Evolutionary conservation across 1,140 invertebrate species (phyloP).

Genomic region (Prorops nasuta): DNA sequence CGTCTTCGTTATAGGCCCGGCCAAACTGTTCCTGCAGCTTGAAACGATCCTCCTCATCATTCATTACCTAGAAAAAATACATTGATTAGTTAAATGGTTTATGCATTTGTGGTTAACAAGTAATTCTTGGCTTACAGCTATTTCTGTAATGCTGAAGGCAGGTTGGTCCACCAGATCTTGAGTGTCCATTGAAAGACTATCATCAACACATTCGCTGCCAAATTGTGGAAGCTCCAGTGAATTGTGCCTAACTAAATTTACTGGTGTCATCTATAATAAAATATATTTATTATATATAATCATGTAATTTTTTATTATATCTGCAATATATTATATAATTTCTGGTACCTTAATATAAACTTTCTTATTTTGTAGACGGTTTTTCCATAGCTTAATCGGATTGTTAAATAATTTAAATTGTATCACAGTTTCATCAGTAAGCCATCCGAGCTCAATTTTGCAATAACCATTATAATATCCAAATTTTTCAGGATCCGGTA

Average conservation of each 20-base stretch:
- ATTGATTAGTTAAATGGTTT: not conserved
- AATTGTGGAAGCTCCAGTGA: slow-evolving; percentile 51
- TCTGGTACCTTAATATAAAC: slow-evolving; percentile 69
- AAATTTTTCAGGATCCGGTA: slow-evolving; percentile 60
- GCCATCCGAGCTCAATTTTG: slow-evolving; percentile 79
- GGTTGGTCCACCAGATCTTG: slow-evolving; percentile 57
- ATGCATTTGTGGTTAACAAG: not conserved
- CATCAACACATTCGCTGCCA: slow-evolving; percentile 51
- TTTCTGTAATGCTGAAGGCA: slow-evolving; percentile 58
- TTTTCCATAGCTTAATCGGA: slow-evolving; percentile 80
- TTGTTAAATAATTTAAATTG: slow-evolving; percentile 85
- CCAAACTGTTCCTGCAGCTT: slow-evolving; percentile 82
- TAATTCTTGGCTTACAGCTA: slow-evolving; percentile 50
- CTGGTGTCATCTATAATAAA: slow-evolving; percentile 68
- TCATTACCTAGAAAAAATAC: slow-evolving; percentile 57
- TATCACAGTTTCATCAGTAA: slow-evolving; percentile 80
- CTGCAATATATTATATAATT: too few relatives aligned
- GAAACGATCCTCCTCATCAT: slow-evolving; percentile 65
- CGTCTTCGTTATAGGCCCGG: slow-evolving; percentile 67
- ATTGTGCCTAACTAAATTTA: slow-evolving; percentile 66
- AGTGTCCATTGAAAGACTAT: slow-evolving; percentile 61
- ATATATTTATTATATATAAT: slow-evolving; percentile 28
- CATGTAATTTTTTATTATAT: too few relatives aligned
- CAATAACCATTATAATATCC: slow-evolving; percentile 65
- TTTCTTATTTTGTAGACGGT: slow-evolving; percentile 69